These are phyloP conservation scores for Parnassius smintheus DNA, from an alignment of 2,888 invertebrate species.

Conservation along the genomic window DNA sequence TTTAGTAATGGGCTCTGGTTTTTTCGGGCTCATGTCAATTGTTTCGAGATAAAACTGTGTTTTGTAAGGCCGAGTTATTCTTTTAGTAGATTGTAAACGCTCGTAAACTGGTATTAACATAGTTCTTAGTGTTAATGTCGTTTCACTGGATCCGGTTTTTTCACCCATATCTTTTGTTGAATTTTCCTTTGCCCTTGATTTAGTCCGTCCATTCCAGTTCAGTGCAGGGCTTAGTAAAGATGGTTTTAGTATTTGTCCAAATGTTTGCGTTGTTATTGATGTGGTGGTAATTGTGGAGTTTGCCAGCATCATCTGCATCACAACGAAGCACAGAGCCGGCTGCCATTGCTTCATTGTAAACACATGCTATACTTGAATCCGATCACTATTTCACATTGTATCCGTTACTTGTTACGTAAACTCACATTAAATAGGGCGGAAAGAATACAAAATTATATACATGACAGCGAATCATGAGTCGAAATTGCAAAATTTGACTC, in stretches of 20 bases:
- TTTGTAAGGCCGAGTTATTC: background rate
- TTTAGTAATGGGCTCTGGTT: background rate
- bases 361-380: constrained; percentile 31
- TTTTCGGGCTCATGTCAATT: background rate
- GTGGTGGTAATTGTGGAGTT: background rate
- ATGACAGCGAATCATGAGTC: too few species aligned
- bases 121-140: constrained; percentile 1
- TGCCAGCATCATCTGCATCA: constrained; percentile 39
- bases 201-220: background rate
- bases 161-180: background rate
- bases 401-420: constrained; percentile 1
- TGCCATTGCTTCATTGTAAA: constrained; percentile 52
- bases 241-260: background rate
- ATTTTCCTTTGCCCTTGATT: background rate
- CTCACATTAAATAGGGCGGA: too few species aligned
- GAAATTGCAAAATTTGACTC: too few species aligned
- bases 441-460: too few species aligned
- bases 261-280: background rate
- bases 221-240: background rate
- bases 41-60: background rate
- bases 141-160: background rate
- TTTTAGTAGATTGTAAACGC: constrained; percentile 3
- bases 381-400: constrained; percentile 26
- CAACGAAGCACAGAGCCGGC: constrained; percentile 41
- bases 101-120: constrained; percentile 17